Percentiles rank a stretch among this genome's conserved stretches.
phyloP scores from a whole-genome alignment of 2,113 vertebrate species.

The Cettia cetti region DNA sequence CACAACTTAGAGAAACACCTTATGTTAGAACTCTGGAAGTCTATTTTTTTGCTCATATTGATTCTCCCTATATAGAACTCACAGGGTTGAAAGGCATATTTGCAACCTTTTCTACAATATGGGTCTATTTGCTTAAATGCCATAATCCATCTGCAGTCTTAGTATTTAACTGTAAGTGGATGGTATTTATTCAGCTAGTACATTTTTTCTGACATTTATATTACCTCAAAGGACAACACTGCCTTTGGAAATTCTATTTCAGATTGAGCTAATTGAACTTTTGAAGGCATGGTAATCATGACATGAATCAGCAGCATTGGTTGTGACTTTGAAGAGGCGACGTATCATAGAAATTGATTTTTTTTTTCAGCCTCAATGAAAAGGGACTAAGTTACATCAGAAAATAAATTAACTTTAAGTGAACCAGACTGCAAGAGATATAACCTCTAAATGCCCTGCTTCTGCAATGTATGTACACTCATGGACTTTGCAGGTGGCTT shows the following conservation, averaged over 20 bases:
- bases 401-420: constrained; percentile 19
- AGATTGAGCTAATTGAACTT: constrained; percentile 31
- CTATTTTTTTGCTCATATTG: neutral
- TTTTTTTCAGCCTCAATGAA: neutral
- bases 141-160: neutral
- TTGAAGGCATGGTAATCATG: neutral
- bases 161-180: constrained; percentile 3
- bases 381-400: neutral
- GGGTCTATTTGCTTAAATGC: neutral
- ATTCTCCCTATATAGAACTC: neutral
- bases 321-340: constrained; percentile 5
- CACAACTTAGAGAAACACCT: neutral
- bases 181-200: constrained; percentile 25
- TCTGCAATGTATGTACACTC: neutral
- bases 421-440: neutral
- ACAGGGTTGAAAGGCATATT: neutral
- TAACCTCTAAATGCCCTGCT: neutral
- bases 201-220: constrained; percentile 44
- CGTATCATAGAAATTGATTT: neutral
- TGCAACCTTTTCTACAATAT: neutral
- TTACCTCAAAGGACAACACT: constrained; percentile 31
- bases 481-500: neutral
- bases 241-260: constrained; percentile 25
- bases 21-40: neutral
- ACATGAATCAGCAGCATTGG: neutral